Base-by-base conservation (phyloP, 2,888 invertebrate species). In the Dichetophora obliterata region DNA sequence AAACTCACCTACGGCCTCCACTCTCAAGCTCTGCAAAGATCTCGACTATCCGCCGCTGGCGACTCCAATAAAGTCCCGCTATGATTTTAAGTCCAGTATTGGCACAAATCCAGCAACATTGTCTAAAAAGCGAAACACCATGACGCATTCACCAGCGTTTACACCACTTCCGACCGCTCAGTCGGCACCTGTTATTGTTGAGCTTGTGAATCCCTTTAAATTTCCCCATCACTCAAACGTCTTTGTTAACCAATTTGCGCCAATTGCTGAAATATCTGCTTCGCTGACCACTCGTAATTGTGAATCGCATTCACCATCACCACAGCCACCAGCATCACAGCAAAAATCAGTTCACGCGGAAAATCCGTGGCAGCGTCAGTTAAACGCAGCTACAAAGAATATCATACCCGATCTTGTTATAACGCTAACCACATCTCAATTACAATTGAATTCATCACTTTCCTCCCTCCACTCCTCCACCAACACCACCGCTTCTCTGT, bases 1-100 rank as follows among this genome's bases (percentile, higher is more conserved):
- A 24, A 84, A 82, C 74, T 84, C 84, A 2, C 85, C 84, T 1
- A 86, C 86, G 0, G 85, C 85, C 4, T 85, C 86, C 0, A 86
- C 85, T 6, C 52, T 86, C 34, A 80, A 81, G 37, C 80, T 85
- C 19, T 86, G 84, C 78, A 81, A 82, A 75, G 83, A 83, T 57
- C 78, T 82, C 76, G 83, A 85, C 50, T 61, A 11, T 34, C 48
- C 66, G 31, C 65, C 43, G 24, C 48, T 43, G 54, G 68, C 52
- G 37, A 31, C 34, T 27, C 43, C 54, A 27, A 31, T 50, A 24
- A 48, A 71, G 52, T 54, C 54, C 34, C 50, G 43, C 11, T 43
- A 43, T 43, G 43, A 43, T 11, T 43, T 43, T 43, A 43, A 43
- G 43, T 71, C 52, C 66, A 66, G 6, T 66, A 22, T 22, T 19